A percentile compares a stretch with the other conserved stretches of the same genome.
Evolutionary conservation across 2,797 vertebrate species (phyloP).

Genomic region (Notolabrus celidotus): DNA sequence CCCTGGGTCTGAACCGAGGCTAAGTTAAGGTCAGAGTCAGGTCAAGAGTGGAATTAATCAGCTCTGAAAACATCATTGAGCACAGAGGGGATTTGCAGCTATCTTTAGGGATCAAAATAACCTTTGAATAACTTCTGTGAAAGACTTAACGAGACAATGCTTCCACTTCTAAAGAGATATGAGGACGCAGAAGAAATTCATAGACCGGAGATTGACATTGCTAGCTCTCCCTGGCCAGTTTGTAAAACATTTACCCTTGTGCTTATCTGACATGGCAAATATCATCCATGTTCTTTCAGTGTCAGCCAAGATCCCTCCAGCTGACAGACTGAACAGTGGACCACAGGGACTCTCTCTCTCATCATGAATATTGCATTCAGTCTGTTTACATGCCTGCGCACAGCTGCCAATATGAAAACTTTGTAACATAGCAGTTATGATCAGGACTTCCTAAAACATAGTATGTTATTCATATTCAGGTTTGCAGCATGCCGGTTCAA

Average conservation of each 20-base stretch:
- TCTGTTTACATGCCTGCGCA: constrained; percentile 65
- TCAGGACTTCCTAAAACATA: not conserved
- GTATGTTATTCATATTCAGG: too few relatives aligned
- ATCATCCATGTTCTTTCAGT: constrained; percentile 76
- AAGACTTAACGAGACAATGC: not conserved
- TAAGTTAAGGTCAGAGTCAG: not conserved
- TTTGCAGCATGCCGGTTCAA: not conserved
- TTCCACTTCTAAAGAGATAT: not conserved
- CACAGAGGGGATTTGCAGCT: not conserved
- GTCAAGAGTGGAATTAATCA: constrained; percentile 32
- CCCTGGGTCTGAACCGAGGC: not conserved
- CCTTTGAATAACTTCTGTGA: not conserved
- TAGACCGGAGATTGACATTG: constrained; percentile 57
- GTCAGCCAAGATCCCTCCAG: constrained; percentile 74
- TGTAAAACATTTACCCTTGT: constrained; percentile 80
- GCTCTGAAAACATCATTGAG: constrained; percentile 7
- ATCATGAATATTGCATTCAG: constrained; percentile 77
- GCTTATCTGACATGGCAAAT: constrained; percentile 75
- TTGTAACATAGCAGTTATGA: constrained; percentile 9
- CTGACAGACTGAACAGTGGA: constrained; percentile 70
- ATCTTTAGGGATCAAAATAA: constrained; percentile 4
- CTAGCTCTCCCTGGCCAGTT: constrained; percentile 64
- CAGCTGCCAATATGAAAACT: constrained; percentile 37
- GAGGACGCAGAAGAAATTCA: constrained; percentile 9
- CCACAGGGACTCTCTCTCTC: constrained; percentile 65